A percentile compares a stretch with the other conserved stretches of the same genome.
Evolutionary conservation across 2,113 vertebrate species (phyloP).

Genomic region (Cinclus mexicanus): DNA sequence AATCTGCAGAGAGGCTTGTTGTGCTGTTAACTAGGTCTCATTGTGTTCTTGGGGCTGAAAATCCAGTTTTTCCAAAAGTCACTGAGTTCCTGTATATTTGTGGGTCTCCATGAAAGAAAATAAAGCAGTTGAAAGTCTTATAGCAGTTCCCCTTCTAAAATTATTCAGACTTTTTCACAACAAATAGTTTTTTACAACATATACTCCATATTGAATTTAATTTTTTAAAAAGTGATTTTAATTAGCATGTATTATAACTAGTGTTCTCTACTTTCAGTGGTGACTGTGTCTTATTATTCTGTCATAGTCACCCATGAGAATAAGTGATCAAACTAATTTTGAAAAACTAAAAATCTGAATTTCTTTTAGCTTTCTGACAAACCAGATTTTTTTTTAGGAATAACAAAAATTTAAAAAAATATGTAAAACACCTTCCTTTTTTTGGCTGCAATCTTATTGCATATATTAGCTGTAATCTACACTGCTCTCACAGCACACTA

Average conservation of each 20-base stretch:
- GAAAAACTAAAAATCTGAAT: not conserved
- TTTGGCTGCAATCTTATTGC: not conserved
- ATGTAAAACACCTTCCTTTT: not conserved
- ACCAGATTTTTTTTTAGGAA: not conserved
- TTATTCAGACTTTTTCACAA: not conserved
- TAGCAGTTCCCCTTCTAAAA: not conserved
- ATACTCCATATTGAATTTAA: not conserved
- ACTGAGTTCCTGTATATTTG: not conserved
- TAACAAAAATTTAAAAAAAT: not conserved
- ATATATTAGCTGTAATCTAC: not conserved
- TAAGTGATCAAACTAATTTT: not conserved
- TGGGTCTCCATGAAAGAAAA: not conserved
- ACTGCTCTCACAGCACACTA: not conserved
- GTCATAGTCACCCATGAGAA: not conserved
- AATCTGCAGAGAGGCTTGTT: not conserved
- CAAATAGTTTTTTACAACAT: not conserved
- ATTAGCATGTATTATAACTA: not conserved
- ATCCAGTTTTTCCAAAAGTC: conserved; percentile 31
- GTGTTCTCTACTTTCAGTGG: not conserved
- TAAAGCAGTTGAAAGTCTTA: not conserved
- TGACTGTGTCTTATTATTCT: not conserved
- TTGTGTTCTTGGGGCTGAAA: not conserved
- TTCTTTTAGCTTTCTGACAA: not conserved
- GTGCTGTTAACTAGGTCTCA: not conserved
- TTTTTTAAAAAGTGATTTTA: not conserved